These are phyloP conservation scores for Poecilobothrus nobilitatus DNA, from an alignment of 2,888 invertebrate species.

Conservation along the genomic window DNA sequence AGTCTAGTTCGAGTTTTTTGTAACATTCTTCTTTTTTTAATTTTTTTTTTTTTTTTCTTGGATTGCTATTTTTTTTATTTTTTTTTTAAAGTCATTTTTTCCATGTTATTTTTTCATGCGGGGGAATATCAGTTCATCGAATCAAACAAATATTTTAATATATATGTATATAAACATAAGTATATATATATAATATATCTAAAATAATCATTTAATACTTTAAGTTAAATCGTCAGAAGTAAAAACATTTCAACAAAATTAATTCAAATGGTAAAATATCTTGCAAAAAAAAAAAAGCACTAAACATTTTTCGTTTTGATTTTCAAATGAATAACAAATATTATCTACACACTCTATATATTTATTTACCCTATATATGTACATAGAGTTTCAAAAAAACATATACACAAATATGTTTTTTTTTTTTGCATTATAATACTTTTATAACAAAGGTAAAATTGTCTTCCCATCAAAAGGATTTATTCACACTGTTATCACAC, in stretches of 20 bases:
- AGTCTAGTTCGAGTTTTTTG: background rate
- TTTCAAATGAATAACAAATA: constrained; percentile 6
- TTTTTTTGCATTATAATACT: too few species aligned
- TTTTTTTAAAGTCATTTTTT: background rate
- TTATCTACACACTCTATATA: background rate
- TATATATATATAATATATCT: background rate
- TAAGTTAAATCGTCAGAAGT: background rate
- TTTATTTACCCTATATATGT: background rate
- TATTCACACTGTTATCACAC: too few species aligned
- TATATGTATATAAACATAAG: background rate
- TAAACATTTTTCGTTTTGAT: constrained; percentile 1
- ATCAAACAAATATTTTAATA: background rate
- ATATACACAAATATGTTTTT: too few species aligned
- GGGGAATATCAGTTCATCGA: constrained; percentile 1
- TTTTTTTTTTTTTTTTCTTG: background rate
- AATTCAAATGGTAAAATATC: constrained; percentile 3
- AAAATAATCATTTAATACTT: background rate
- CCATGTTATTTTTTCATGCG: background rate
- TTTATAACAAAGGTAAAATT: too few species aligned
- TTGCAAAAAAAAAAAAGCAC: background rate
- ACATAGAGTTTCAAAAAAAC: too few species aligned
- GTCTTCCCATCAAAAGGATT: too few species aligned
- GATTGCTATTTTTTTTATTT: background rate
- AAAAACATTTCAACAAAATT: constrained; percentile 6
- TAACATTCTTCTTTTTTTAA: background rate